Conservation (phyloP, 2,888 invertebrate species). For the Pachymerium ferrugineum region DNA sequence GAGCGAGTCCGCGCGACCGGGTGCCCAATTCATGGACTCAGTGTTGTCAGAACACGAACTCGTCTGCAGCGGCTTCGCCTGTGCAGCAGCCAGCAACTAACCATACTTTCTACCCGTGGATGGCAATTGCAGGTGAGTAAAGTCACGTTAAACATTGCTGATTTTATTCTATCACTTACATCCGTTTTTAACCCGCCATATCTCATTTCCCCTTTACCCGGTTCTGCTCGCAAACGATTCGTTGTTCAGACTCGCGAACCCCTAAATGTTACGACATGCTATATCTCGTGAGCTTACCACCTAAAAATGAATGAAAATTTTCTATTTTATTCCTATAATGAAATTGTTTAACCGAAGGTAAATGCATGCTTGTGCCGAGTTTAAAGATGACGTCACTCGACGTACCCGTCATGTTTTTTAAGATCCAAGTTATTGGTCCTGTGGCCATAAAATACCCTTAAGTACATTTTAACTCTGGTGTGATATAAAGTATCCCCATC, state of each 20-base stretch:
- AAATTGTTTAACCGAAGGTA: slow-evolving; percentile 5
- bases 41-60: slow-evolving; percentile 39
- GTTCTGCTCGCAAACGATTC: too few relatives aligned
- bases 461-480: slow-evolving; percentile 37
- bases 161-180: not conserved
- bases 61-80: slow-evolving; percentile 52
- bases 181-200: not conserved
- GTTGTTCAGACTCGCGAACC: too few relatives aligned
- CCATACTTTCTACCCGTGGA: slow-evolving; percentile 96
- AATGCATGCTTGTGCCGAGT: slow-evolving; percentile 9
- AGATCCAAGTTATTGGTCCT: slow-evolving; percentile 37
- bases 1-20: slow-evolving; percentile 41
- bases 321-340: slow-evolving; percentile 31
- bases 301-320: slow-evolving; percentile 3
- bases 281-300: too few relatives aligned
- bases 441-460: slow-evolving; percentile 37
- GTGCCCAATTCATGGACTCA: slow-evolving; percentile 50
- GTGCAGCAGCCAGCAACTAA: slow-evolving; percentile 74
- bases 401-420: slow-evolving; percentile 34
- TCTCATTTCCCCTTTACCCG: not conserved
- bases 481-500: slow-evolving; percentile 33
- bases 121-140: slow-evolving; percentile 94
- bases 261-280: too few relatives aligned
- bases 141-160: not conserved
- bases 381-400: slow-evolving; percentile 32